Conservation (phyloP, 1,140 invertebrate genomes). For the Solen grandis region DNA sequence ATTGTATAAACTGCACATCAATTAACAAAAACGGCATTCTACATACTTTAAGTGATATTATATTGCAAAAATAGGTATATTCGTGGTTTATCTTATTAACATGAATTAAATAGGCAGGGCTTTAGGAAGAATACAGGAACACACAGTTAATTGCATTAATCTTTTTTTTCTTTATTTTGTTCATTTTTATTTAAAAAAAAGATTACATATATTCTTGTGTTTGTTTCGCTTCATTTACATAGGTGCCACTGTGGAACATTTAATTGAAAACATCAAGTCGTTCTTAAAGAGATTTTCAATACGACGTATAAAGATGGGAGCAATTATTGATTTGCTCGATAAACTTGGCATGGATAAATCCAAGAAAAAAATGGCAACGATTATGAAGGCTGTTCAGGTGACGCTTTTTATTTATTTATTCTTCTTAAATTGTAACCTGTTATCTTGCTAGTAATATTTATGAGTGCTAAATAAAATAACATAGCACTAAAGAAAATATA, state of each 20-base stretch:
- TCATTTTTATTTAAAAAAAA: too few species aligned
- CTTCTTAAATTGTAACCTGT: background rate
- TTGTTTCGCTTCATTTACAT: too few species aligned
- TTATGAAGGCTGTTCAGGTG: constrained; percentile 61
- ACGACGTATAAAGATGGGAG: constrained; percentile 56
- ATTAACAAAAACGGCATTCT: too few species aligned
- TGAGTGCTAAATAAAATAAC: background rate
- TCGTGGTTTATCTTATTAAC: too few species aligned
- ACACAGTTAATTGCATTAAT: too few species aligned
- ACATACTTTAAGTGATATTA: too few species aligned
- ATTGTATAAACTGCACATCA: too few species aligned
- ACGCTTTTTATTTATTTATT: background rate
- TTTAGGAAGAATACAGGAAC: too few species aligned
- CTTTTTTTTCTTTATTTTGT: too few species aligned
- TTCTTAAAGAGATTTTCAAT: constrained; percentile 57
- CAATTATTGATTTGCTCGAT: constrained; percentile 52
- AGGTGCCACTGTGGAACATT: constrained; percentile 14
- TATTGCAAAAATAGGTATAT: too few species aligned
- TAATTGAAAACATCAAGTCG: constrained; percentile 34
- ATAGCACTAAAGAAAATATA: background rate
- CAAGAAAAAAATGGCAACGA: constrained; percentile 43
- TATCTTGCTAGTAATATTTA: background rate
- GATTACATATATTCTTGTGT: too few species aligned
- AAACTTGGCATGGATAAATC: constrained; percentile 48
- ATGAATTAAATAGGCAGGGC: too few species aligned